phyloP scores from a whole-genome alignment of 2,888 invertebrate species.

The Tachina grossa region DNA sequence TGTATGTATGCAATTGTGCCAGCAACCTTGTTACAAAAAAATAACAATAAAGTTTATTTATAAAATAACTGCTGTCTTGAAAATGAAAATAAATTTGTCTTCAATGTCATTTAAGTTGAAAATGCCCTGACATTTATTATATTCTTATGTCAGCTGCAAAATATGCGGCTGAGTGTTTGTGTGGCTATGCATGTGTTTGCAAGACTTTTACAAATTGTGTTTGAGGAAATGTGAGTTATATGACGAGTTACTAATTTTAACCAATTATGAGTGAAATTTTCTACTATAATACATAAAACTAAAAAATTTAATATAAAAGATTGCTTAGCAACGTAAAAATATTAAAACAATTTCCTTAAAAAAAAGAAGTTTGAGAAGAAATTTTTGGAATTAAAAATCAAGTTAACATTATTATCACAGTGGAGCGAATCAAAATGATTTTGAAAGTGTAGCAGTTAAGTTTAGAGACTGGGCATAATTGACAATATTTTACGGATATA shows the following conservation, averaged over 20 bases:
- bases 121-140: conserved; percentile 38
- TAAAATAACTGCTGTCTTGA: conserved; percentile 3
- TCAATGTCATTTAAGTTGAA: conserved; percentile 43
- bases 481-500: too few relatives aligned
- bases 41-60: conserved; percentile 8
- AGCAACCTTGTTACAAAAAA: neutral
- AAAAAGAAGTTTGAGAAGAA: too few relatives aligned
- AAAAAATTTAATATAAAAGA: neutral
- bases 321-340: too few relatives aligned
- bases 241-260: conserved; percentile 1
- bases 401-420: too few relatives aligned
- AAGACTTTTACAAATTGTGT: neutral
- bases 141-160: neutral
- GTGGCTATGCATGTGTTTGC: neutral
- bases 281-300: neutral
- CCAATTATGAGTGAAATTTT: conserved; percentile 3
- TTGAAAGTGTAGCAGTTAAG: too few relatives aligned
- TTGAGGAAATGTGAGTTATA: conserved; percentile 11
- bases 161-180: conserved; percentile 1
- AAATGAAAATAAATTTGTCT: conserved; percentile 28
- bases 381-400: too few relatives aligned
- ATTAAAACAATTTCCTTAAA: too few relatives aligned
- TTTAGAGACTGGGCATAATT: too few relatives aligned
- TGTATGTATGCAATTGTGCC: too few relatives aligned
- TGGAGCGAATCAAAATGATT: too few relatives aligned